Conservation (phyloP, 1,140 invertebrate genomes). For the Pseudoatta argentina region DNA sequence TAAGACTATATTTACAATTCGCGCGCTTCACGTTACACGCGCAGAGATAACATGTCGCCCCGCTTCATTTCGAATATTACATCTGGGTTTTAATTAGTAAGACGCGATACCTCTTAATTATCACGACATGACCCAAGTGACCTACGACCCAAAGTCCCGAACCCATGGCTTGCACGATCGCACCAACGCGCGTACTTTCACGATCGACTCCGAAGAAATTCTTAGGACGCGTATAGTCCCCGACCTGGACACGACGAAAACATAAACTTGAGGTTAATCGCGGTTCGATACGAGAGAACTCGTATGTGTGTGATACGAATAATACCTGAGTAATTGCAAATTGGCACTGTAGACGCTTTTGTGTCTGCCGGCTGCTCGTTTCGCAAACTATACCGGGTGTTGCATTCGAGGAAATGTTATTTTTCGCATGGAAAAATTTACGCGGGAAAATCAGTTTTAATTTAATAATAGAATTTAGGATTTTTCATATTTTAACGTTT, state of each 20-base stretch:
- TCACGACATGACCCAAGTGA: constrained; percentile 50
- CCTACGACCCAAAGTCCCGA: constrained; percentile 47
- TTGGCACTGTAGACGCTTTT: constrained; percentile 75
- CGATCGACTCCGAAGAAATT: constrained; percentile 40
- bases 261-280: constrained; percentile 75
- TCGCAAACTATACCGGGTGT: constrained; percentile 19
- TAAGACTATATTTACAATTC: constrained; percentile 52
- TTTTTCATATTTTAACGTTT: background rate
- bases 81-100: constrained; percentile 47
- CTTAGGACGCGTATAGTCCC: constrained; percentile 14
- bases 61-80: constrained; percentile 39
- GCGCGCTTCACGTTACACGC: constrained; percentile 41
- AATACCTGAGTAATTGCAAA: constrained; percentile 83
- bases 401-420: background rate
- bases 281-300: constrained; percentile 46
- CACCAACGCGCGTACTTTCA: constrained; percentile 36
- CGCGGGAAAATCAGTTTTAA: background rate
- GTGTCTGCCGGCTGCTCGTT: constrained; percentile 40
- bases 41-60: constrained; percentile 27
- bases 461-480: background rate
- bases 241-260: constrained; percentile 70
- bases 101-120: constrained; percentile 65
- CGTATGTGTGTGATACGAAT: constrained; percentile 71
- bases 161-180: constrained; percentile 18
- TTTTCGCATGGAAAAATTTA: background rate